These are phyloP conservation scores for Mohoua ochrocephala DNA, from an alignment of 2,113 vertebrate genomes.

Conservation along the genomic window DNA sequence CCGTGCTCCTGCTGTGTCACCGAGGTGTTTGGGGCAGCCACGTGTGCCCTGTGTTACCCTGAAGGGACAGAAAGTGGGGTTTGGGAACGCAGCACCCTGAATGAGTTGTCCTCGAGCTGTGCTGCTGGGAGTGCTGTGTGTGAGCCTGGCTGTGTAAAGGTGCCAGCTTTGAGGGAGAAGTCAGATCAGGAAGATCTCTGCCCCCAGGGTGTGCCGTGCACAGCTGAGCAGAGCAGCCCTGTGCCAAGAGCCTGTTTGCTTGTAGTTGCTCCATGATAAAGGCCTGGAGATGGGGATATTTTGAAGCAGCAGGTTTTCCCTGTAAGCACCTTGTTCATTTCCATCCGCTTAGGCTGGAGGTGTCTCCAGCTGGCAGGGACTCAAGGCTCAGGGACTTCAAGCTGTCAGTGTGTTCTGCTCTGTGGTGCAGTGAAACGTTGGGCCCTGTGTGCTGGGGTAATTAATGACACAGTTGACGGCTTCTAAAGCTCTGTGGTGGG, in stretches of 20 bases:
- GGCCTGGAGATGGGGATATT: background rate
- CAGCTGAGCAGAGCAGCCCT: background rate
- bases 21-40: background rate
- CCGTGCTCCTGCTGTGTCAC: background rate
- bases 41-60: rapidly evolving
- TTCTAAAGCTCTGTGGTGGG: background rate
- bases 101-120: background rate
- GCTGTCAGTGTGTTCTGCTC: background rate
- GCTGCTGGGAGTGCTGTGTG: background rate
- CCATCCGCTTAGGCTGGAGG: background rate
- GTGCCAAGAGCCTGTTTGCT: background rate
- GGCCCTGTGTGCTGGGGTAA: background rate
- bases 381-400: background rate
- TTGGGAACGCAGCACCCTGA: background rate
- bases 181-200: background rate
- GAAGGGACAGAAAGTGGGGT: background rate
- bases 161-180: background rate
- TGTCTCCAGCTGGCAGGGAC: background rate
- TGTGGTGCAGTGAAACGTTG: background rate
- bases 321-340: background rate
- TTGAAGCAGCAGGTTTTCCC: background rate
- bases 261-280: background rate
- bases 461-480: background rate
- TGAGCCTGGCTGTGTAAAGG: background rate
- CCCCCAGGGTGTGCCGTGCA: background rate